Base-by-base conservation (phyloP, 2,797 vertebrate genomes). In the Eupleurogrammus muticus region DNA sequence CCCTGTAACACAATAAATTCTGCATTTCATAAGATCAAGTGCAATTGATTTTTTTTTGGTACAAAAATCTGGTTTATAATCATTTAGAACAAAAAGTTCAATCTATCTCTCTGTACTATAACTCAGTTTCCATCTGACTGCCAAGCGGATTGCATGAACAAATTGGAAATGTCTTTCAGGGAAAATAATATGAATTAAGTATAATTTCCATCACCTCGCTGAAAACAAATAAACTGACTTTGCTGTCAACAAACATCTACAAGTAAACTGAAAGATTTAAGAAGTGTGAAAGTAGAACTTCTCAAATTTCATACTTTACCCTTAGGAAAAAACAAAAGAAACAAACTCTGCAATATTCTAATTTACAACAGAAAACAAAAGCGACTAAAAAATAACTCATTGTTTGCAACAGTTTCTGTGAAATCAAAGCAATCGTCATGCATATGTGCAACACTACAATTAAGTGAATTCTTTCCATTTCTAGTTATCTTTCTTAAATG, bases 211-310 rank as follows among this genome's bases (percentile, higher is more conserved):
- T 73, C 62, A 62, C 32, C 21, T 35, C 52, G 20, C 23, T 54
- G 59, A 11, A 70, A 75, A 73, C 3, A 5, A 72, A 81, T 75
- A 82, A 80, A 82, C 61, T 75, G 66, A 44, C 63, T 63, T 80
- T 28, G 3, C 50, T 81, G 80, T 89, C 77, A 81, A 78, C 64
- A 70, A 77, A 61, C 59, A 64, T 73, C 54, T 66, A 51, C 35
- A 59, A 46, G 53, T 14, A 67, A 66, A 70, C 57, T 51, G 50
- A 17, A 55, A 20, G 63, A 58, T 80, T 52, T 52, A 68, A 49
- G 8, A 64, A 35, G 47, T 23, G 54, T 47, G 11, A 51, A 47
- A 38, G 2, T 32, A 9, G 5, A 58, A 35, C 40, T 24, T 14
- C 44, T 16, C 20, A 24, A 61, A 21, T 50, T 52, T 68, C n/a